Evolutionary conservation across 2,113 vertebrate genomes (phyloP).

Genomic region (Ranitomeya variabilis): DNA sequence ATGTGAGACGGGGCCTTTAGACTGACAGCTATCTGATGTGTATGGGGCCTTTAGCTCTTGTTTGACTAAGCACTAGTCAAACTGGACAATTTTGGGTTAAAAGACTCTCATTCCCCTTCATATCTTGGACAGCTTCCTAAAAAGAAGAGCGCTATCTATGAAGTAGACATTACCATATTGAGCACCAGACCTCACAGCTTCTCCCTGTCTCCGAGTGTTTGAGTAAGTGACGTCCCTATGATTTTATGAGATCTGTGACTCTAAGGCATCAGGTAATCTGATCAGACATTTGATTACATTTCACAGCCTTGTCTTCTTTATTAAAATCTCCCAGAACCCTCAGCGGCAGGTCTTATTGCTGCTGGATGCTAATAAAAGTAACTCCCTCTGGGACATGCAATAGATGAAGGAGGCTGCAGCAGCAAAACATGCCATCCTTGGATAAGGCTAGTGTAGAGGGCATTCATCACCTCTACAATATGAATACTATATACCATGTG

Average conservation of each 20-base stretch:
- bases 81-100: not conserved
- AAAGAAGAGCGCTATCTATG: constrained; percentile 7
- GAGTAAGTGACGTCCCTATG: constrained; percentile 42
- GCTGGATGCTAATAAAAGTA: constrained; percentile 61
- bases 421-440: constrained; percentile 14
- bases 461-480: not conserved
- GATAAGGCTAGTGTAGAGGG: not conserved
- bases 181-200: constrained; percentile 2
- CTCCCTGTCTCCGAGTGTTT: constrained; percentile 24
- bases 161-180: constrained; percentile 1
- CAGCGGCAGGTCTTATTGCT: constrained; percentile 61
- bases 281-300: constrained; percentile 95
- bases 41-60: not conserved
- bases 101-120: not conserved
- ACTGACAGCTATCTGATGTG: no score
- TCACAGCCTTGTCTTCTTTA: constrained; percentile 91
- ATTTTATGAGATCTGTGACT: constrained; percentile 59
- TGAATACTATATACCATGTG: not conserved
- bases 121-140: constrained; percentile 8
- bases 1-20: no score
- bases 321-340: constrained; percentile 94
- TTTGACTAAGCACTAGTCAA: not conserved
- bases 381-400: constrained; percentile 48
- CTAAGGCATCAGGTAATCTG: constrained; percentile 77
- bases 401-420: not conserved